Base-by-base conservation (phyloP, 2,888 invertebrate species). In the Amblyjoppa fuscipennis region DNA sequence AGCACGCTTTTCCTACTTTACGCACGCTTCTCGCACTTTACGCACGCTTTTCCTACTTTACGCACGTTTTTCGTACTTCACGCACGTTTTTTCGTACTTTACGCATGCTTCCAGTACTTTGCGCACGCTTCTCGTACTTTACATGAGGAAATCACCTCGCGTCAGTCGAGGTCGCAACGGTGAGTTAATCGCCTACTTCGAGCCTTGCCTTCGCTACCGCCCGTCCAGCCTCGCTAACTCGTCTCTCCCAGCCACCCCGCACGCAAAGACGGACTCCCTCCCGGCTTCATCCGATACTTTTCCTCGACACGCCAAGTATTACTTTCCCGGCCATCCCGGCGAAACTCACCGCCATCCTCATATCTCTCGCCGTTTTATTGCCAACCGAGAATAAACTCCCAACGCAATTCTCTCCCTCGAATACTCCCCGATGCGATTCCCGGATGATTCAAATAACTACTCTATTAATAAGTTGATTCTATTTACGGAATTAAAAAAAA, bases 161-260 rank as follows among this genome's bases (percentile, higher is more conserved):
- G 77, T 83, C 69, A 88, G 87, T 85, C 84, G 83, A 89, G 89
- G 88, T 89, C 88, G 85, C 85, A 74, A 83, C 83, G 88, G 87
- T 79, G 79, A 87, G 89, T 86, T 88, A 89, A 89, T 87, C 85
- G 85, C 83, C 81, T 56, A 87, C 88, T 87, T 89, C 87, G 89
- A 13, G 87, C 77, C 81, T 69, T 87, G 87, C 85, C 88, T 83
- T 85, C 88, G 87, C 89, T 88, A 87, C 88, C 86, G 89, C 84
- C 81, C 73, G 75, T 76, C 64, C 53, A 79, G 70, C 34, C 11
- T 78, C 68, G 79, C 79, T 56, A 56, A 53, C 53, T 64, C 68
- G 49, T 28, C 6, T 45, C 20, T 11, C 20, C 25, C 0, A 25
- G 75, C 76, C 86, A 77, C 87, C 87, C 83, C 88, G 81, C 88